Evolutionary conservation across 1,140 invertebrate species (phyloP), one percentile per base, ranked within the genome.

Genomic region (Drosophila mauritiana): DNA sequence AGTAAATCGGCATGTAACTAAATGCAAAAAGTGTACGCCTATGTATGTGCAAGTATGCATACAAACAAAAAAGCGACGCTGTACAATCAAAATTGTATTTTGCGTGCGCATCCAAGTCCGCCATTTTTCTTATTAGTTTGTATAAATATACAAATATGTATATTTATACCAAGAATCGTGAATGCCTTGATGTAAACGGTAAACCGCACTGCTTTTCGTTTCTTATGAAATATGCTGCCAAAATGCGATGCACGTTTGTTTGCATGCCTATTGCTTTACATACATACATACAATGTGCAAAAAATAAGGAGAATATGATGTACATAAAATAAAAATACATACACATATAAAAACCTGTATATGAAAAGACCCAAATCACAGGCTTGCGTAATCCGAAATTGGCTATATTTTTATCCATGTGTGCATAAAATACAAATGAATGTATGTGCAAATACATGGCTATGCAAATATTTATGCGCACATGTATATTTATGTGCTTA

Each of bases 71-170:
- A 34, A 45, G 12, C 54, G 74, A 77, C 74, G 73, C 73, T 59
- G 62, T 63, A 80, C 48, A 48, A 74, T 70, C 74, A 55, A 75
- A 83, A 76, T 79, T 81, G 61, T 89, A 89, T 86, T 86, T 86
- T 86, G 83, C 83, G 83, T 86, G 83, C 83, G 83, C 83, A 86
- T 86, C 84, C 79, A 73, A 61, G 79, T 79, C 67, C 83, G 83
- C 83, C 83, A 89, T 86, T 88, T 86, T 84, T 77, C 83, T 73
- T 85, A 55, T 57, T 70, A 64, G 61, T 72, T 82, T 88, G 73
- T 80, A 70, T 48, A 61, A 75, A 67, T 67, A 48, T 59, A 57
- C 45, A 49, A 36, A 62, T 54, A 61, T 22, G 20, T 22, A 22
- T 49, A 56, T 51, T 79, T 52, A 67, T 52, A 17, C 37, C 46